These are phyloP conservation scores for Patiria pectinifera DNA, from an alignment of 53 echinoderm and acorn worm genomes.

Conservation along the genomic window DNA sequence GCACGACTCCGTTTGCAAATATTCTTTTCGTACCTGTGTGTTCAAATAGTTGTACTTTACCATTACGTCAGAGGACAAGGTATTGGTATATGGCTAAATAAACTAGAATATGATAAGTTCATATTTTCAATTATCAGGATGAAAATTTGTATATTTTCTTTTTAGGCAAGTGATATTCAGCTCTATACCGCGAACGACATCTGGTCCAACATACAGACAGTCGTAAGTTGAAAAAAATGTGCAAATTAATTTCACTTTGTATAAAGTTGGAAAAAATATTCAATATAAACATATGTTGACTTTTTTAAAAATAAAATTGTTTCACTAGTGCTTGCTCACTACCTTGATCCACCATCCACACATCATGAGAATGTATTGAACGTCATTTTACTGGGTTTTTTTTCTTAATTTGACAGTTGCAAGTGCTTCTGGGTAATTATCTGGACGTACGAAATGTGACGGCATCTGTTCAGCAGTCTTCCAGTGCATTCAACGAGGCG, in stretches of 20 bases:
- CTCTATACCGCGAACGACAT: slow-evolving; percentile 95
- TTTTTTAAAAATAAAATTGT: too few relatives aligned
- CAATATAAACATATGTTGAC: too few relatives aligned
- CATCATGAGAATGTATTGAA: too few relatives aligned
- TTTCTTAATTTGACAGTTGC: slow-evolving; percentile 70
- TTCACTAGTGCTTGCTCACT: too few relatives aligned
- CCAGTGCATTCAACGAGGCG: slow-evolving; percentile 76
- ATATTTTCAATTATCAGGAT: too few relatives aligned
- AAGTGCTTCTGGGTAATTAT: slow-evolving; percentile 89
- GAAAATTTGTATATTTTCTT: background rate
- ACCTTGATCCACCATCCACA: too few relatives aligned
- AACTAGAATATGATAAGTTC: too few relatives aligned
- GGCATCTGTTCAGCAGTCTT: slow-evolving; percentile 77
- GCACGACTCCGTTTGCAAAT: too few relatives aligned
- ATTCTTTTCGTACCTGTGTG: too few relatives aligned
- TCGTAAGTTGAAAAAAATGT: slow-evolving; percentile 68
- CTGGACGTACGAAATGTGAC: slow-evolving; percentile 94
- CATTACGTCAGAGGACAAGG: background rate
- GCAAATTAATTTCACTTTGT: background rate
- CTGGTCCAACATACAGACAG: slow-evolving; percentile 96
- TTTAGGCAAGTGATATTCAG: slow-evolving; percentile 65
- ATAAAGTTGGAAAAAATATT: background rate
- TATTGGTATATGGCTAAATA: background rate
- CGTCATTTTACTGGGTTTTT: background rate
- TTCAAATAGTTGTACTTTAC: background rate